Conservation (phyloP, 2,888 invertebrate species). For the Dynastes maya region DNA sequence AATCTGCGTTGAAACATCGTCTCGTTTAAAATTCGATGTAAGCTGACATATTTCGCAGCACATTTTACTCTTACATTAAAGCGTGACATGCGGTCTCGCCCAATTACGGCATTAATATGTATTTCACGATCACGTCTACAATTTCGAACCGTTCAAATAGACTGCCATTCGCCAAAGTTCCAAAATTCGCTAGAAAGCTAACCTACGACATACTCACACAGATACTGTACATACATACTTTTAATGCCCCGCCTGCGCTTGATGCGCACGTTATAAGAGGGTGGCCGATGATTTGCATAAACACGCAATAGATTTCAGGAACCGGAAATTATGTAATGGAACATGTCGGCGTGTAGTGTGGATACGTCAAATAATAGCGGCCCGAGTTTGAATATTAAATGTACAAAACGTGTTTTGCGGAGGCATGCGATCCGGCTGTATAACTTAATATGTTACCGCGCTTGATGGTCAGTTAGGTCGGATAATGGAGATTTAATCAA, state of each 20-base stretch:
- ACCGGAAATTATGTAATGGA: constrained; percentile 11
- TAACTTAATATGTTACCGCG: not conserved
- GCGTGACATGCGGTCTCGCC: too few relatives aligned
- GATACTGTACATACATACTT: not conserved
- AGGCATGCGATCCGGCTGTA: not conserved
- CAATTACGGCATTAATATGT: too few relatives aligned
- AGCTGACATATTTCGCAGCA: too few relatives aligned
- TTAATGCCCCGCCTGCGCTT: not conserved
- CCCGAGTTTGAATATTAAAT: constrained; percentile 10
- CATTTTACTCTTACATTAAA: too few relatives aligned
- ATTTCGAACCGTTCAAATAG: too few relatives aligned
- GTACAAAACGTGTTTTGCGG: not conserved
- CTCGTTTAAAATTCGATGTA: too few relatives aligned
- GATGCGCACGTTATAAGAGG: not conserved
- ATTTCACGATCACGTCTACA: too few relatives aligned
- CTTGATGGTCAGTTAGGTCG: not conserved
- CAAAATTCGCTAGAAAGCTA: not conserved
- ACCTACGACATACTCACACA: not conserved
- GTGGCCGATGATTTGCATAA: not conserved
- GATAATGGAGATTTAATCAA: too few relatives aligned
- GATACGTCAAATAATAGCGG: constrained; percentile 13
- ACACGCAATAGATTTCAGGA: constrained; percentile 17
- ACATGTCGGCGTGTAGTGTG: not conserved
- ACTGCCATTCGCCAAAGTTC: too few relatives aligned
- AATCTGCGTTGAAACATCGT: too few relatives aligned